A percentile compares a stretch with the other conserved stretches of the same genome.
phyloP scores from a whole-genome alignment of 2,113 vertebrate species.

The Micromys minutus region DNA sequence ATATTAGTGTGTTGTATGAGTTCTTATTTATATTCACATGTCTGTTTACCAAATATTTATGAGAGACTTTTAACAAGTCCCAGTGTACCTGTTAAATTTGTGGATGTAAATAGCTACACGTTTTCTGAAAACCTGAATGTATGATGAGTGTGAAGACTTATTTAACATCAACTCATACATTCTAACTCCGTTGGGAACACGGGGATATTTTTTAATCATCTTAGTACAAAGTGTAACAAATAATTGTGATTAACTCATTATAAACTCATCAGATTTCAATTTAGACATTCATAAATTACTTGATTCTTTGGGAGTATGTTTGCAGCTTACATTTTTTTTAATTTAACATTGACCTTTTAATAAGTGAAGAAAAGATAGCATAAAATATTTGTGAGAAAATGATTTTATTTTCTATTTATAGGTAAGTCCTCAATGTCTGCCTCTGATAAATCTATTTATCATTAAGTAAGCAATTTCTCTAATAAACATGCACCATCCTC shows the following conservation, averaged over 20 bases:
- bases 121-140: background rate
- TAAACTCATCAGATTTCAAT: background rate
- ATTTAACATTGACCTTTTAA: background rate
- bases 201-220: slow-evolving; percentile 16
- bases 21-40: background rate
- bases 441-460: background rate
- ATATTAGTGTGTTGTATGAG: background rate
- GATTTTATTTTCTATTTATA: background rate
- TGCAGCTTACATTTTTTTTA: background rate
- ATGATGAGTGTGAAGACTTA: background rate
- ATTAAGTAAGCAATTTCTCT: background rate
- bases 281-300: slow-evolving; percentile 4
- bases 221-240: background rate
- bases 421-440: accelerated
- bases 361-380: background rate
- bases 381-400: background rate
- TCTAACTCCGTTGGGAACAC: background rate
- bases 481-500: too few species aligned
- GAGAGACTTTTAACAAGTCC: background rate
- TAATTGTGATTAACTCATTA: slow-evolving; percentile 1
- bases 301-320: background rate
- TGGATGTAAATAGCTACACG: background rate
- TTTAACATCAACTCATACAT: background rate
- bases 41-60: slow-evolving; percentile 9
- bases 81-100: background rate